A percentile compares a stretch with the other conserved stretches of the same genome.
Conservation (phyloP, 2,113 vertebrate species). For the Hystrix cristata region DNA sequence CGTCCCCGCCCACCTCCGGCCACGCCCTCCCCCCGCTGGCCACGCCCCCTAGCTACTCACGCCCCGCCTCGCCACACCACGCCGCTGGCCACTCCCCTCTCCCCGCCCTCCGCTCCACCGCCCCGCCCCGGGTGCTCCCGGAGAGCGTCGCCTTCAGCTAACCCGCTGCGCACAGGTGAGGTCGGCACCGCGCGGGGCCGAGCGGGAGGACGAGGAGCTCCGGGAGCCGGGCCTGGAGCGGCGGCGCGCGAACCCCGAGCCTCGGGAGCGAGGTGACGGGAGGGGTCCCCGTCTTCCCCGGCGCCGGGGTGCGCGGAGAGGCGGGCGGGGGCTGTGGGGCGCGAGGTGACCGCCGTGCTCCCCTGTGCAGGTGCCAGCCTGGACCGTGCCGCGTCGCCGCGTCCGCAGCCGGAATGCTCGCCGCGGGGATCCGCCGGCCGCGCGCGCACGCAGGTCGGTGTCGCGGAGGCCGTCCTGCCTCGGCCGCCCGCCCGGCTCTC, state of each 20-base stretch:
- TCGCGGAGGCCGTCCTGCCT: background rate
- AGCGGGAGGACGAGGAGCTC: too few species aligned
- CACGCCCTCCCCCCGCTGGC: background rate
- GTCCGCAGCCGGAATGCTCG: conserved; percentile 70
- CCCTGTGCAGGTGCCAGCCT: background rate
- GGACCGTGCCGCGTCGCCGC: background rate
- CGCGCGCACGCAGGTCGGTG: conserved; percentile 83
- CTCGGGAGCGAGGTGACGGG: background rate
- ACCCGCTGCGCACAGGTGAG: conserved; percentile 55
- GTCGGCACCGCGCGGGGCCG: background rate
- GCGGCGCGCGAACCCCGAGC: background rate
- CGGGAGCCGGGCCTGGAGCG: background rate
- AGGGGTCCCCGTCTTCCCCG: background rate
- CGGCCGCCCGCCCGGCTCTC: background rate
- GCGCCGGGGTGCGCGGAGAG: background rate
- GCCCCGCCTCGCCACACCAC: too few species aligned
- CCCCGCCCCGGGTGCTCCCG: background rate
- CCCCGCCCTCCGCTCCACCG: background rate
- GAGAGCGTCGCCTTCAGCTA: accelerated
- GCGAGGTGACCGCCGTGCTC: background rate
- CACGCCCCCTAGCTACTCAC: too few species aligned
- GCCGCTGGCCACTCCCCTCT: background rate
- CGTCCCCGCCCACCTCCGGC: too few species aligned
- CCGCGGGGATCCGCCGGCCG: background rate
- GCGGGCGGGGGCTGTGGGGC: background rate